These are phyloP conservation scores for Barnardius zonarius DNA, from an alignment of 2,113 vertebrate species.

Conservation along the genomic window DNA sequence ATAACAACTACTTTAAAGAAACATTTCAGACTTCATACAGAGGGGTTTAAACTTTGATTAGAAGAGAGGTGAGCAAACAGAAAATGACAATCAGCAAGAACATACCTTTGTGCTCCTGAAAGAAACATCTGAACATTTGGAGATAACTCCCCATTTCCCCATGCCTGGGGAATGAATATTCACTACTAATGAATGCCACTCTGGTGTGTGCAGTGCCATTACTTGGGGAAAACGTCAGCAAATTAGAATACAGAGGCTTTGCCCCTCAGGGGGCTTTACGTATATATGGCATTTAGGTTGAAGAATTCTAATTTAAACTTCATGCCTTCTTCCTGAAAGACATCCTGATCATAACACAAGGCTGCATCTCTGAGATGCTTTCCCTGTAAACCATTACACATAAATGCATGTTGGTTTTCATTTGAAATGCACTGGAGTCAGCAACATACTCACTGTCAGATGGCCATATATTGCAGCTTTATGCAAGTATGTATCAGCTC, in stretches of 20 bases:
- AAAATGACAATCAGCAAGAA: conserved; percentile 17
- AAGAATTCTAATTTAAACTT: conserved; percentile 41
- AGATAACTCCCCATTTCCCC: background rate
- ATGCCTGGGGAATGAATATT: conserved; percentile 8
- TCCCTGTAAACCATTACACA: background rate
- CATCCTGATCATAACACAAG: background rate
- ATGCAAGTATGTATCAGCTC: background rate
- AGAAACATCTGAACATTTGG: background rate
- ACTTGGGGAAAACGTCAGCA: conserved; percentile 6
- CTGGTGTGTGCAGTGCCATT: background rate
- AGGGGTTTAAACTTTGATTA: conserved; percentile 12
- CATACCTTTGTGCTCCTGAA: conserved; percentile 13
- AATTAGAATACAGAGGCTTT: conserved; percentile 8
- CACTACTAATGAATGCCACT: background rate
- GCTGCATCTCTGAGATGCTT: background rate
- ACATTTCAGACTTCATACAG: background rate
- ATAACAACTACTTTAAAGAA: background rate
- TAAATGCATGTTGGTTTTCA: background rate
- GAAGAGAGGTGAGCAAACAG: background rate
- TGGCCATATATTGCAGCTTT: background rate
- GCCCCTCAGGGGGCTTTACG: background rate
- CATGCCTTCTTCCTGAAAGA: background rate
- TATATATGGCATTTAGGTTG: conserved; percentile 1
- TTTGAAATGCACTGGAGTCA: background rate
- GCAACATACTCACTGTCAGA: background rate